phyloP scores from a whole-genome alignment of 1,140 invertebrate species.

The Bicyclus anynana region DNA sequence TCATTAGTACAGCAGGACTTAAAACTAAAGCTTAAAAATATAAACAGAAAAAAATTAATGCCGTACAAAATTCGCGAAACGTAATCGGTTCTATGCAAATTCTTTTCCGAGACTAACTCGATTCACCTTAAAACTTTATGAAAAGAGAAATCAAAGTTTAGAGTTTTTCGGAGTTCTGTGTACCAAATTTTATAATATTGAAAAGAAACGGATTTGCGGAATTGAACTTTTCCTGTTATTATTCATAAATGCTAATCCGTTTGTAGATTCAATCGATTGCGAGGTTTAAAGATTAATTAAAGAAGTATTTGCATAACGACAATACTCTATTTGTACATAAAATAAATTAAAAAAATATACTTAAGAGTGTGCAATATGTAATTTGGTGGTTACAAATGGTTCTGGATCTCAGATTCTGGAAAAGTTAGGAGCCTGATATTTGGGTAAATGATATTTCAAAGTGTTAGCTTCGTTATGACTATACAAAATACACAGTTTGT shows the following conservation, averaged over 20 bases:
- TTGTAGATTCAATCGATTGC: constrained; percentile 53
- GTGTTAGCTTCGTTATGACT: no score
- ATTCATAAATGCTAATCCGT: constrained; percentile 70
- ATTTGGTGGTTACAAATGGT: no score
- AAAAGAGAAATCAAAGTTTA: constrained; percentile 25
- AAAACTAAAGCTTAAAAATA: not conserved
- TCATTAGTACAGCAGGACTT: no score
- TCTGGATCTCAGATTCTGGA: no score
- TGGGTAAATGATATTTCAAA: no score
- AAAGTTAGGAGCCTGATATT: no score
- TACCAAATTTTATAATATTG: constrained; percentile 27
- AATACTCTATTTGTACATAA: no score
- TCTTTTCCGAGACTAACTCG: constrained; percentile 17
- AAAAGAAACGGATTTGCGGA: constrained; percentile 49
- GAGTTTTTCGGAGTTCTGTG: constrained; percentile 4
- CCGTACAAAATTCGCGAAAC: constrained; percentile 1
- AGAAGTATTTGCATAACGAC: no score
- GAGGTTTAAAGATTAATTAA: constrained; percentile 1
- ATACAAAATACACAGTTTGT: no score
- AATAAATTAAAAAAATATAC: no score
- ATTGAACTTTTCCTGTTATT: constrained; percentile 68
- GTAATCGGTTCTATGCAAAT: constrained; percentile 19
- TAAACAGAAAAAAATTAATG: constrained; percentile 7
- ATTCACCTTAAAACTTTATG: constrained; percentile 21
- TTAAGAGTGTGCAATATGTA: no score